Base-by-base conservation (phyloP, 2,113 vertebrate genomes). In the Syngnathus floridae region DNA sequence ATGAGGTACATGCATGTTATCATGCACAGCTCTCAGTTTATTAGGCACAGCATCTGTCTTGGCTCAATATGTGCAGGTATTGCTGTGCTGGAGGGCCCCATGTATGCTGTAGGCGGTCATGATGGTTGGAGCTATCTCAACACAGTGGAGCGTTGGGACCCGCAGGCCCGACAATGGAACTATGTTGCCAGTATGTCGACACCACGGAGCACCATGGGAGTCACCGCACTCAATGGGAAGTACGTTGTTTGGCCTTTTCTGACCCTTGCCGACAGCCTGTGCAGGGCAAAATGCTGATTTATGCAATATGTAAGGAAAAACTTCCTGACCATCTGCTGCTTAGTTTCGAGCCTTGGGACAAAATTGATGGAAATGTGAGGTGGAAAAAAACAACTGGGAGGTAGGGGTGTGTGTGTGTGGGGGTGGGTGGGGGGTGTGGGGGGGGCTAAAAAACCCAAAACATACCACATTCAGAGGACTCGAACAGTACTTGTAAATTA, bases 71-170 rank as follows among this genome's bases (percentile, higher is more conserved):
- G 56, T 66, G 22, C 64, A 98, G 96, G 97, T 45, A 95, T 98
- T 22, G 93, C 95, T 56, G 95, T 95, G 80, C 92, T 98, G n/a
- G 96, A 98, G 91, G 97, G 97, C 12, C 97, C 96, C 2, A 98
- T 99, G 96, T 99, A 98, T 67, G 96, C 97, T 0, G 93, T 98
- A 2, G 97, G 96, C 13, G 97, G 97, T 52, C 97, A 99, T 4
- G 96, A 99, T 22, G 97, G 97, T 62, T 99, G 95, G 95, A 98
- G 95, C 74, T 99, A 99, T 80, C 91, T 99, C 36, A 98, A 97
- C 81, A 99, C 96, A 0, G 96, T 99, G 71, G 97, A 99, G 72
- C 90, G 97, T 79, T 99, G 95, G 95, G 96, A 99, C 80, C 95
- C 95, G 0, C 95, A 98, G 75, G 95, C 94, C 5, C 88, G 92